phyloP scores from a whole-genome alignment of 2,888 invertebrate genomes.

The Podabrus alpinus region DNA sequence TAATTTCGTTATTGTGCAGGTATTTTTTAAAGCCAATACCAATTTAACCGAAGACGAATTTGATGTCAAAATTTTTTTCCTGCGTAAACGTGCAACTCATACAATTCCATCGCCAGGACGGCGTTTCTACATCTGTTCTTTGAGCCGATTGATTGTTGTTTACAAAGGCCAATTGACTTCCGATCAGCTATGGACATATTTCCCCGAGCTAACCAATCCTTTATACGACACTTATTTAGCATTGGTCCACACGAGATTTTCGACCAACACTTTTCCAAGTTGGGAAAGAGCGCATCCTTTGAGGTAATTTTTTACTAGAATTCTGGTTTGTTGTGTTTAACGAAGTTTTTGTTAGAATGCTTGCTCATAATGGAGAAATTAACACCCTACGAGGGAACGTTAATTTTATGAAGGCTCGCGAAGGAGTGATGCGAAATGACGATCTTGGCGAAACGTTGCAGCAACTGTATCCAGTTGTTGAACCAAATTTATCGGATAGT shows the following conservation, averaged over 20 bases:
- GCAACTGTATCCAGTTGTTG: constrained; percentile 94
- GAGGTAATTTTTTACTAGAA: constrained; percentile 62
- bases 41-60: constrained; percentile 45
- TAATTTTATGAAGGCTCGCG: constrained; percentile 97
- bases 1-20: constrained; percentile 58
- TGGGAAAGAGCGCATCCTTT: constrained; percentile 99
- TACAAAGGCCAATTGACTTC: constrained; percentile 98
- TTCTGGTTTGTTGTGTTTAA: background rate
- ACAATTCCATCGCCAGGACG: constrained; percentile 82
- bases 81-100: constrained; percentile 93
- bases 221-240: constrained; percentile 93
- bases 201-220: constrained; percentile 71
- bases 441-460: constrained; percentile 83
- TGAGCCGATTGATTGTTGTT: constrained; percentile 87
- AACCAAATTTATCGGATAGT: constrained; percentile 96
- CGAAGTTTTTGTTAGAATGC: constrained; percentile 59
- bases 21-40: constrained; percentile 55
- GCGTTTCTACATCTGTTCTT: constrained; percentile 94
- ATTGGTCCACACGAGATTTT: constrained; percentile 96
- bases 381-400: constrained; percentile 98
- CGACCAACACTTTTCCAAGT: constrained; percentile 98
- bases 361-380: constrained; percentile 99
- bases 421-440: constrained; percentile 93
- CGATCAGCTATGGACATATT: constrained; percentile 85
- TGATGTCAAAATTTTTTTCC: constrained; percentile 66